A percentile compares a stretch with the other conserved stretches of the same genome.
Conservation (phyloP, 1,140 invertebrate species). For the Drosophila watanabei region DNA sequence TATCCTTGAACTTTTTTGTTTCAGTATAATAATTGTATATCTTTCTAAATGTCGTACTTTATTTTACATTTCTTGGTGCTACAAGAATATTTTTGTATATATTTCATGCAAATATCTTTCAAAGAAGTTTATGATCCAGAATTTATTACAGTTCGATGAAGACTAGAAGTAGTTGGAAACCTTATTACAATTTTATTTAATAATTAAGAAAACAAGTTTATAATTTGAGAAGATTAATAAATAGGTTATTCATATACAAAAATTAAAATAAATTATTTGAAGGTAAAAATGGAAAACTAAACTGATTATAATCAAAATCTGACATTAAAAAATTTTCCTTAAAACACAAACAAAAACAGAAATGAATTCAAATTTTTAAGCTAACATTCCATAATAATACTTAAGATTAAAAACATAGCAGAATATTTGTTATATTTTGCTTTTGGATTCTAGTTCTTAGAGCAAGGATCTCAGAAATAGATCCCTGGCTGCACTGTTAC, state of each 20-base stretch:
- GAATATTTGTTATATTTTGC: no score
- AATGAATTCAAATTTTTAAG: neutral
- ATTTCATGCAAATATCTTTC: neutral
- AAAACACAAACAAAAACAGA: neutral
- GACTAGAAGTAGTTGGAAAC: neutral
- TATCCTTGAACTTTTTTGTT: neutral
- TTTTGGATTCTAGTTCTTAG: no score
- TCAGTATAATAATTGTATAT: neutral
- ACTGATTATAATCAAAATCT: neutral
- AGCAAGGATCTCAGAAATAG: neutral
- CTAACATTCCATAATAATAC: neutral
- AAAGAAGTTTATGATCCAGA: neutral
- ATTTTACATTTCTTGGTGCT: neutral
- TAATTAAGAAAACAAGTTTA: neutral
- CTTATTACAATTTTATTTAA: no score
- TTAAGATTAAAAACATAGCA: neutral
- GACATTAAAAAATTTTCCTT: neutral
- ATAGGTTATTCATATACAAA: neutral
- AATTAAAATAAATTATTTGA: neutral
- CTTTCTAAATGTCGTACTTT: neutral
- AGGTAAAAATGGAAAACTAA: neutral
- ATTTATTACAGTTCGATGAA: neutral
- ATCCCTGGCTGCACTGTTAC: constrained; percentile 3
- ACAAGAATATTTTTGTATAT: neutral
- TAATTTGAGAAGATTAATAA: neutral